Evolutionary conservation across 1,140 invertebrate species (phyloP), one percentile per base, ranked within the genome.

Genomic region (Trichonephila clavata): DNA sequence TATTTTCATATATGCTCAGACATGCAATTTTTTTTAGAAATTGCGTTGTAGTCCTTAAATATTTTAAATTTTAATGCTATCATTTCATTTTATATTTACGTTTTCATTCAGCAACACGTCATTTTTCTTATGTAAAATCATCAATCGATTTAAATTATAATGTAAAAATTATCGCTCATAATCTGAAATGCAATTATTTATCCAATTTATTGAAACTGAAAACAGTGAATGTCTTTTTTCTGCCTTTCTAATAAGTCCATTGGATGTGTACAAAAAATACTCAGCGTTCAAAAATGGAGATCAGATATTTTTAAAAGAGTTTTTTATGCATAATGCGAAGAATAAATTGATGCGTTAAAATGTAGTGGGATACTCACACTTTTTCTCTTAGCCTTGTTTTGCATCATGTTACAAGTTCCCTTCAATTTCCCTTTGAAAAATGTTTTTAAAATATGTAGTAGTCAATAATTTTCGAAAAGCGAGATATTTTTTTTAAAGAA

Each of bases 391-490:
- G 10, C 20, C n/a, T 63, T 63, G 10, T 63, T 87, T 57, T 86
- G 13, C 57, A 86, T 14, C 10, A 24, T 24, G 27, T 86, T 14
- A 63, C 83, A 63, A 14, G 20, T 21, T 63, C 61, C 59, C 86
- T 63, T 87, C 61, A 87, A 63, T 87, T 87, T 87, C 86, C 27
- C 32, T 63, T 43, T 24, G 24, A 18, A 87, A 87, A 63, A 87
- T 87, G 86, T 84, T 84, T 84, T 92, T 83, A 83, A 92, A 92
- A 65, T 92, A 43, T 68, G 77, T 59, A 57, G 27, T 50, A 92
- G 90, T 80, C 43, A 92, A 92, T 92, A 92, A 92, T 92, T 92
- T 65, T 27, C 60, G 68, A 84, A 92, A 63, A 59, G 21, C 80
- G 39, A 84, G 59, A n/a, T 63, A 8, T 87, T 87, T 87, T 87